Evolutionary conservation across 2,113 vertebrate species (phyloP).

Genomic region (Mirza zaza): DNA sequence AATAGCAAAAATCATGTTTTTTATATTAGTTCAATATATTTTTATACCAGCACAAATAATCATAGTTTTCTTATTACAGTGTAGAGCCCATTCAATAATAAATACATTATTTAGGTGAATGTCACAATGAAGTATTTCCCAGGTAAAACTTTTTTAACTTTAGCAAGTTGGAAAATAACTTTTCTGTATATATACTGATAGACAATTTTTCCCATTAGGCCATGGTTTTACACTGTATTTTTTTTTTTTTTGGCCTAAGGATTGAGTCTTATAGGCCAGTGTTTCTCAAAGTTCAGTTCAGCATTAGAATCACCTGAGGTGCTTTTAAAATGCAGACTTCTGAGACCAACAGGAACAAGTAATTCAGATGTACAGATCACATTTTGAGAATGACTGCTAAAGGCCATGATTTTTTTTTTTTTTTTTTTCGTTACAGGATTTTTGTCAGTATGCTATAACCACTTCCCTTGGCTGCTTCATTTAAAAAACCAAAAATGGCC

Average conservation of each 20-base stretch:
- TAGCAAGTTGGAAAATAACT: neutral
- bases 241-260: neutral
- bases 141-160: conserved; percentile 17
- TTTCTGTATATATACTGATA: neutral
- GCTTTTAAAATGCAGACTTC: neutral
- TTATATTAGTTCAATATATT: neutral
- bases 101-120: neutral
- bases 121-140: neutral
- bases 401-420: neutral
- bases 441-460: neutral
- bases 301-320: neutral
- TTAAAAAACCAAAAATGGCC: neutral
- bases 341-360: neutral
- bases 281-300: neutral
- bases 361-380: neutral
- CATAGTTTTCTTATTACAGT: neutral
- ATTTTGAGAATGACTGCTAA: neutral
- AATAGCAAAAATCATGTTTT: neutral
- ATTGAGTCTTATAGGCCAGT: neutral
- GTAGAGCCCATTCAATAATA: neutral
- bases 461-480: neutral
- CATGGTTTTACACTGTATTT: neutral
- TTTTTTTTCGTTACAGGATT: neutral
- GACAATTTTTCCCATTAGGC: neutral
- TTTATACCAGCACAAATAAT: neutral